Percentiles rank a stretch among this genome's conserved stretches.
phyloP scores from a whole-genome alignment of 2,888 invertebrate species.

The Ernsta delagoae region DNA sequence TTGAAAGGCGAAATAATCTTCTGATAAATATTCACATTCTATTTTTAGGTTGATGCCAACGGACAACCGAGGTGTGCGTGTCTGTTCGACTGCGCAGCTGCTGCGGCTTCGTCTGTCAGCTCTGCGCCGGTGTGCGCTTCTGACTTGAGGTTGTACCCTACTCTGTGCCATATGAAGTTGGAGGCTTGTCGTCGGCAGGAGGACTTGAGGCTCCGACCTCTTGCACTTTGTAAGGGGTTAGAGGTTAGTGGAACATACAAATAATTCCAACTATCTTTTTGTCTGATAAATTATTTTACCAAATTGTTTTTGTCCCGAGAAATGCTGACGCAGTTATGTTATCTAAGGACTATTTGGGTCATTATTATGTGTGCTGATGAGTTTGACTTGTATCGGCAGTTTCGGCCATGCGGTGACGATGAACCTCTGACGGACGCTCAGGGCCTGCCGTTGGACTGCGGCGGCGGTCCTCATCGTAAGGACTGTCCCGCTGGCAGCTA shows the following conservation, averaged over 20 bases:
- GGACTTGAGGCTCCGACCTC: conserved; percentile 89
- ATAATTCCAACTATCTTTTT: too few species aligned
- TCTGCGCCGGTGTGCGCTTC: conserved; percentile 92
- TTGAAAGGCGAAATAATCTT: too few species aligned
- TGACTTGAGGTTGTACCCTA: conserved; percentile 91
- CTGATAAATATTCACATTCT: background rate
- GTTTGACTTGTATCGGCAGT: conserved; percentile 49
- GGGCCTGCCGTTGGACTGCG: conserved; percentile 91
- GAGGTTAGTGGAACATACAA: conserved; percentile 84
- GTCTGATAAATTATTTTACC: too few species aligned
- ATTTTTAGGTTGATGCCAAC: conserved; percentile 84
- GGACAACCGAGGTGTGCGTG: conserved; percentile 88
- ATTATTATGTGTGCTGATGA: too few species aligned
- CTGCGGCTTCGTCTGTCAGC: conserved; percentile 78
- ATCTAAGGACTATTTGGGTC: too few species aligned
- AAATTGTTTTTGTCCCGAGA: too few species aligned
- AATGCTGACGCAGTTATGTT: too few species aligned
- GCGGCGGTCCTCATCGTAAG: conserved; percentile 89
- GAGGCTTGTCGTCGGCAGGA: conserved; percentile 93
- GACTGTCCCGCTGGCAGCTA: conserved; percentile 94
- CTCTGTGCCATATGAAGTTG: conserved; percentile 93
- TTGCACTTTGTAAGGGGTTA: conserved; percentile 91
- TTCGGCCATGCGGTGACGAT: conserved; percentile 92
- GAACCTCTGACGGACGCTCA: conserved; percentile 88
- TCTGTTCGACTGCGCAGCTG: conserved; percentile 90